Base-by-base conservation (phyloP, 2,797 vertebrate species). In the Toxotes lorentzi region DNA sequence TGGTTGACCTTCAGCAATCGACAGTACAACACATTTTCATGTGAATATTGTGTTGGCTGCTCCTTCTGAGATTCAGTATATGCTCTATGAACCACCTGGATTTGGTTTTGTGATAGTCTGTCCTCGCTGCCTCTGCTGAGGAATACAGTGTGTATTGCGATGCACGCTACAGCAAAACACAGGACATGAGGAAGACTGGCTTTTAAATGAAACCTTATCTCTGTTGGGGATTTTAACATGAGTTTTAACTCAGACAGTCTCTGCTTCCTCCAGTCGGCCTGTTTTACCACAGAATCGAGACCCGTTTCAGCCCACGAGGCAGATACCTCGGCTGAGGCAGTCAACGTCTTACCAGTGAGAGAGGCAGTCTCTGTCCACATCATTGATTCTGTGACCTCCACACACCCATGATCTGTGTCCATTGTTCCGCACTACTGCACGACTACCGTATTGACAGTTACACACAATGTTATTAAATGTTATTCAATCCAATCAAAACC, bases 401-500 rank as follows among this genome's bases (percentile, higher is more conserved):
- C 6, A 24, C 43, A 41, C 4, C 9, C 2, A 10, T 70, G 23
- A 79, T 72, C 48, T 35, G 19, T 17, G 73, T 58, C 50, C 21
- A 12, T 8, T 9, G 62, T 65, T 62, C 47, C 38, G 54, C n/a
- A 59, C 80, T 75, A 56, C 84, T 23, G 66, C 73, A 70, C 12
- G 61, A 87, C 85, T 81, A 85, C 89, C 70, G 85, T 78, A 78
- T 50, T 78, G 86, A 90, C 84, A 84, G 68, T 56, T 75, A 87
- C 76, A 85, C 81, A 89, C 78, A 86, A 83, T 47, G 70, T 88
- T 76, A 84, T 88, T 87, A 76, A 83, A 89, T 86, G 79, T 82
- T 79, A 85, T 90, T 87, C 83, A 84, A 73, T 85, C 70, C 65
- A 72, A 89, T 89, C 82, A 78, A 84, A 91, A 86, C 80, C 82